Percentiles rank a stretch among this genome's conserved stretches.
These are phyloP conservation scores for Dioctria linearis DNA, from an alignment of 2,888 invertebrate genomes.

Conservation along the genomic window DNA sequence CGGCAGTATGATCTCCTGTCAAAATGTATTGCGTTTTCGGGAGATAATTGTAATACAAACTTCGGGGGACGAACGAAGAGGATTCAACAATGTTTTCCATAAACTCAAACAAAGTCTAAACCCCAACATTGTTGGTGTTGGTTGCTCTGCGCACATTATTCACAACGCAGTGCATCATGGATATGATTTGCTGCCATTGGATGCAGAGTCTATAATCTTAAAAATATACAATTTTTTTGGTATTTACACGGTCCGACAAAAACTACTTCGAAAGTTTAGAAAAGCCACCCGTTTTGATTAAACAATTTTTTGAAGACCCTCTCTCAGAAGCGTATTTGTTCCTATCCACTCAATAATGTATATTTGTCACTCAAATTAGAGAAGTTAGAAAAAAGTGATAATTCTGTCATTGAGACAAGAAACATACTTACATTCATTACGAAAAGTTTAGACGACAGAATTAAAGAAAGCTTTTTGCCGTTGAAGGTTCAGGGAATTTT, in stretches of 20 bases:
- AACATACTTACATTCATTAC: background rate
- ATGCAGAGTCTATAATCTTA: slow-evolving; percentile 52
- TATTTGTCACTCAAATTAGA: background rate
- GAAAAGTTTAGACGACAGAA: background rate
- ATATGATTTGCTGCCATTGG: slow-evolving; percentile 60
- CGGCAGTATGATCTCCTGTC: no score
- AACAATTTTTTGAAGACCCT: slow-evolving; percentile 12
- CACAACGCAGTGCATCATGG: slow-evolving; percentile 55
- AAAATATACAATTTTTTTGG: slow-evolving; percentile 61
- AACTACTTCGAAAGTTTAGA: no score
- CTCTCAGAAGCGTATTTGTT: slow-evolving; percentile 6
- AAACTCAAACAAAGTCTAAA: no score
- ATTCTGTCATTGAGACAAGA: background rate
- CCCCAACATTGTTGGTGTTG: slow-evolving; percentile 57
- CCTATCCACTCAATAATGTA: background rate
- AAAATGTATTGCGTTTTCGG: no score
- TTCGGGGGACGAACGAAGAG: no score
- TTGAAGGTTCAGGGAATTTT: slow-evolving; percentile 6
- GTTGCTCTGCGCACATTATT: slow-evolving; percentile 61
- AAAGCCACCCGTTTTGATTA: background rate
- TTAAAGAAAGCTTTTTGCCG: slow-evolving; percentile 17
- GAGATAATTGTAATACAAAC: no score
- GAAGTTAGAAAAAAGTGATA: slow-evolving; percentile 18
- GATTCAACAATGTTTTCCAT: no score
- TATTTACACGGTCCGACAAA: slow-evolving; percentile 60